These are phyloP conservation scores for Brachionus calyciflorus DNA, from an alignment of 1,140 invertebrate genomes.

Conservation along the genomic window DNA sequence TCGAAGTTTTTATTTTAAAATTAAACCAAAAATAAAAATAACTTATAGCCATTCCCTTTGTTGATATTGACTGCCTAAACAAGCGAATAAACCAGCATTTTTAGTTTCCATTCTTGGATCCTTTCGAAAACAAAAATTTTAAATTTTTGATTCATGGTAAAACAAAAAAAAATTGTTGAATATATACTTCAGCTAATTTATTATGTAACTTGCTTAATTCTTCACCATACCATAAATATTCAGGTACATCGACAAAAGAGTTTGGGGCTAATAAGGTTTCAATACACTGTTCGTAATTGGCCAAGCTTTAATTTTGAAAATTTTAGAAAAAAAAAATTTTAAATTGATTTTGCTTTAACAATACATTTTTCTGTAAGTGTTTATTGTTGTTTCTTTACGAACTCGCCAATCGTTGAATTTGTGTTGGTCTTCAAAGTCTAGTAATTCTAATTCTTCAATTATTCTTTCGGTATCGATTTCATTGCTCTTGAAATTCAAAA, in stretches of 20 bases:
- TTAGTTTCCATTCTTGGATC: constrained; percentile 1
- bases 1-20: background rate
- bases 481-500: constrained; percentile 40
- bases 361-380: constrained; percentile 46
- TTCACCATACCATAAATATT: constrained; percentile 41
- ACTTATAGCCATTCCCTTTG: constrained; percentile 29
- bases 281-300: constrained; percentile 9
- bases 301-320: background rate
- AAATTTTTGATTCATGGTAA: background rate
- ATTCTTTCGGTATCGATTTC: constrained; percentile 37
- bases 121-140: background rate
- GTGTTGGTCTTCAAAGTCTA: constrained; percentile 31
- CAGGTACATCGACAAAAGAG: constrained; percentile 16
- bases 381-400: constrained; percentile 40
- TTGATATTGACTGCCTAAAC: background rate
- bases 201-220: background rate
- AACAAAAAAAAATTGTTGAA: too few species aligned
- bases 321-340: background rate
- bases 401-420: constrained; percentile 46
- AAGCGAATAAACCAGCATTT: background rate
- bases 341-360: background rate
- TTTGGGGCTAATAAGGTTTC: background rate
- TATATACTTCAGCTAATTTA: constrained; percentile 13
- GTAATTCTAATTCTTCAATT: constrained; percentile 41
- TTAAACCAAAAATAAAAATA: too few species aligned